Base-by-base conservation (phyloP, 2,113 vertebrate species). In the Pangasianodon gigas region DNA sequence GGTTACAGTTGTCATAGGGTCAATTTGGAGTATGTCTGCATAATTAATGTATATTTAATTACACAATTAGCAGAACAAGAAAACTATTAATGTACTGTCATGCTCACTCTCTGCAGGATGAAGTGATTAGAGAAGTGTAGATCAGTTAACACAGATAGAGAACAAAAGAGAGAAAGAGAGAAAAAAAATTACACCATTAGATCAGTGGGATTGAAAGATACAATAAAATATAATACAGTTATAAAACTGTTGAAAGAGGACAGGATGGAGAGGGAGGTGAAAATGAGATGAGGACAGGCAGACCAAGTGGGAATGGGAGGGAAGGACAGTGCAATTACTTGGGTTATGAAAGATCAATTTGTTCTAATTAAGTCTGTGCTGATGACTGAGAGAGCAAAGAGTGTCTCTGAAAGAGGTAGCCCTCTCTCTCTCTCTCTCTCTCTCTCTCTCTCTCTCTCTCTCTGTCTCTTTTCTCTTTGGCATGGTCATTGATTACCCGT, bases 321-420 rank as follows among this genome's bases (percentile, higher is more conserved):
- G 69, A 56, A 92, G 32, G 46, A 74, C 85, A 81, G 54, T 41
- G 85, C 86, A 90, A 92, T 94, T 92, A 88, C 86, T 86, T 58
- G 86, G 88, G 77, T 90, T 89, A 92, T 92, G 91, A 94, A 93
- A 90, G 88, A 89, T 92, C 89, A 89, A 93, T 94, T 94, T 94
- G 86, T 93, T 92, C 85, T 93, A 92, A 94, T 94, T 93, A 93
- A 88, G 91, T 91, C 89, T 84, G 80, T 86, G 60, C 84, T 91
- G 89, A 91, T 93, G 91, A 87, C 71, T 19, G 85, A 87, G 54
- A 81, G 79, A 75, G 86, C 71, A 89, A 71, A 80, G 67, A 85
- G 46, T 84, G 69, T 11, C 44, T 89, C 74, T 90, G 71, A 86
- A 89, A 83, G 52, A 85, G 80, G 79, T 74, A 52, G 62, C 77